Base-by-base conservation (phyloP, 2,888 invertebrate genomes). In the Zelleria hepariella region DNA sequence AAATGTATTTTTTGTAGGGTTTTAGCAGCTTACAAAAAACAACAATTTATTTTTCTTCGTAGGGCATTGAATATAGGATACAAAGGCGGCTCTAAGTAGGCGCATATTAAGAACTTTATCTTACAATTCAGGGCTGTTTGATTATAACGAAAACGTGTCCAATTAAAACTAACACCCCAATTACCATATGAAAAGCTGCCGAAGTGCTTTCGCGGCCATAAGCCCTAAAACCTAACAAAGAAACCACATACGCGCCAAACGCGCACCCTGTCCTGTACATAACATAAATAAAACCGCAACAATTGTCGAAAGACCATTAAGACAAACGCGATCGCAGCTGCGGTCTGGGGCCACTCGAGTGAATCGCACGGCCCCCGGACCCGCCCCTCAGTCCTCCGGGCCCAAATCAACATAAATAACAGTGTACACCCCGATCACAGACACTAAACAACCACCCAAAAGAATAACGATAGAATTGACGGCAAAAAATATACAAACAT, bases 381-480 rank as follows among this genome's bases (percentile, higher is more conserved):
- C 86, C 85, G 85, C 87, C 86, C 81, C 79, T 72, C 86, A 84
- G 85, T 86, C 86, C 81, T 79, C 72, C 67, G 76, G 72, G 83
- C 84, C 82, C 81, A 85, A 87, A 86, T 86, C 86, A 87, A 85
- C 87, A 87, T 88, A 86, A 86, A 86, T 87, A 88, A 87, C 86
- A 85, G 85, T 84, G 83, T 83, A 86, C 86, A 87, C 87, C 88
- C 88, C 87, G 84, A 86, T 86, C 84, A 83, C 79, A 81, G 74
- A 83, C 80, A 84, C 82, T 75, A 77, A 78, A 75, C 81, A 79
- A 78, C 58, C 67, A 49, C 15, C 58, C 20, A 67, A 74, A 75
- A 42, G 3, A 18, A 58, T 26, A 58, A 73, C 62, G 65, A 57
- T 65, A 18, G 52, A 72, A 70, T 27, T 58, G 59, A 61, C 63